Percentiles rank a stretch among this genome's conserved stretches.
Conservation (phyloP, 2,888 invertebrate genomes). For the Sylvicola fuscatus region DNA sequence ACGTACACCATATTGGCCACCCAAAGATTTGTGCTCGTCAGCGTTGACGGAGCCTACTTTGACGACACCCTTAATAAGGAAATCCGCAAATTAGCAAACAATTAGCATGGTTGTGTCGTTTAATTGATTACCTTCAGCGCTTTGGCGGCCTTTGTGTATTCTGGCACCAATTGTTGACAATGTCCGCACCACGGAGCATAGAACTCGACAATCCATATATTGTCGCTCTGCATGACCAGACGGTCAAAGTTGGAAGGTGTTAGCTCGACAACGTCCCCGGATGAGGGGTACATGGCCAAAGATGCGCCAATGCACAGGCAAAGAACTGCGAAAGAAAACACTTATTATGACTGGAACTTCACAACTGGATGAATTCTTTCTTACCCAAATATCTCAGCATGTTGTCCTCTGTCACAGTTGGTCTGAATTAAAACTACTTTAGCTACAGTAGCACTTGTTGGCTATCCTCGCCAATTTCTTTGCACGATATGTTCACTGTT, state of each 20-base stretch:
- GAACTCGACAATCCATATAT: conserved; percentile 79
- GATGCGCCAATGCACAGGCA: conserved; percentile 4
- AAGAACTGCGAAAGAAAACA: conserved; percentile 3
- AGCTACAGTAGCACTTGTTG: no score
- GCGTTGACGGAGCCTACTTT: conserved; percentile 92
- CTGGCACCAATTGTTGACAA: conserved; percentile 75
- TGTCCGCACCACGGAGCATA: conserved; percentile 94
- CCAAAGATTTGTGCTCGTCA: conserved; percentile 68
- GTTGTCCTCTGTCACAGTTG: no score
- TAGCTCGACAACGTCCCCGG: conserved; percentile 63
- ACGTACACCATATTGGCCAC: conserved; percentile 56
- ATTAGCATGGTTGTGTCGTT: not conserved
- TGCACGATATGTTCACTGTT: no score
- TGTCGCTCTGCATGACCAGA: conserved; percentile 61
- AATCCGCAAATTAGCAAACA: not conserved
- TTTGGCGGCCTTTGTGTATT: conserved; percentile 82
- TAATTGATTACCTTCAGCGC: conserved; percentile 53
- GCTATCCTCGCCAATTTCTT: no score
- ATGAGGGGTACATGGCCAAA: conserved; percentile 40
- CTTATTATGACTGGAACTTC: no score
- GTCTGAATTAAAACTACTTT: no score
- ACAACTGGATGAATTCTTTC: no score
- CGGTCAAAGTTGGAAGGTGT: conserved; percentile 75
- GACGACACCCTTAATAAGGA: conserved; percentile 49
- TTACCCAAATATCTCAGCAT: no score